Conservation (phyloP, 2,888 invertebrate species). For the Ectobius pallidus region DNA sequence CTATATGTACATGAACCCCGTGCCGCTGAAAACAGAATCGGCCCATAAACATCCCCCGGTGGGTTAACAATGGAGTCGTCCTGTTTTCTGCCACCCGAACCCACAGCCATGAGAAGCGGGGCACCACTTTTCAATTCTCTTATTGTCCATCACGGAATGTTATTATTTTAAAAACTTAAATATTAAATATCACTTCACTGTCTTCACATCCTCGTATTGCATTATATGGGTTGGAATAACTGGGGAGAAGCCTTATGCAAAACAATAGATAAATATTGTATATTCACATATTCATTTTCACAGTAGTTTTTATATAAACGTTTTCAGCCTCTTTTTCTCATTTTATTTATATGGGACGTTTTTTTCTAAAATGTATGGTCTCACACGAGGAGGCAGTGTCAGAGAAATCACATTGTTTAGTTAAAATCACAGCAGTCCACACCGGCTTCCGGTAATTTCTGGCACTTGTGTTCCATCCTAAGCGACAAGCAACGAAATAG, state of each 20-base stretch:
- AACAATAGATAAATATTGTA: constrained; percentile 11
- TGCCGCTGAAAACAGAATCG: no score
- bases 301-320: background rate
- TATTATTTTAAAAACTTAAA: constrained; percentile 8
- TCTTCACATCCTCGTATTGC: background rate
- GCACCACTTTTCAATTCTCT: no score
- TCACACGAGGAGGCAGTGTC: constrained; percentile 16
- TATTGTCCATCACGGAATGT: no score
- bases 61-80: no score
- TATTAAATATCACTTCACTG: constrained; percentile 6
- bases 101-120: no score
- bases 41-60: no score
- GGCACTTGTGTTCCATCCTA: constrained; percentile 10
- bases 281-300: background rate
- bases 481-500: background rate
- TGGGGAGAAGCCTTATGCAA: background rate
- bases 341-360: constrained; percentile 10
- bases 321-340: constrained; percentile 21
- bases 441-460: background rate
- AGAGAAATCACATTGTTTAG: background rate
- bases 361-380: background rate
- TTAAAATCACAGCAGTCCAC: constrained; percentile 15
- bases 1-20: no score
- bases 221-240: background rate
- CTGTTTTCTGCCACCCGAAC: no score